Evolutionary conservation across 2,113 vertebrate species (phyloP).

Genomic region (Glaucomys volans): DNA sequence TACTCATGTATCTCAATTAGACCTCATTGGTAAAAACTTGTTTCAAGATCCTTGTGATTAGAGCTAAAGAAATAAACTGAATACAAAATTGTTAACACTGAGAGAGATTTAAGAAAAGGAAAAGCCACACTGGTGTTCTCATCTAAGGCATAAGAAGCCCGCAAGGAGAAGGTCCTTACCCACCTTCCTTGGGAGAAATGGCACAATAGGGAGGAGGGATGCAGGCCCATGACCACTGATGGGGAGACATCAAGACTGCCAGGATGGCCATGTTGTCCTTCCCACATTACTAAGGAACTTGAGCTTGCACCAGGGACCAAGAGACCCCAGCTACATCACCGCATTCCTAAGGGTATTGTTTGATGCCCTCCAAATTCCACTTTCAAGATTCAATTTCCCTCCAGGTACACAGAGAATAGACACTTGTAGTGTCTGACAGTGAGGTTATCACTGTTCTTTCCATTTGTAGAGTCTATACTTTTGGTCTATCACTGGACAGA

Average conservation of each 20-base stretch:
- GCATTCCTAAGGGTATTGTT: not conserved
- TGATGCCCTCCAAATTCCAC: not conserved
- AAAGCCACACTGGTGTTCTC: not conserved
- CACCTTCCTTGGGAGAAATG: not conserved
- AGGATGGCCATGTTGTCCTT: not conserved
- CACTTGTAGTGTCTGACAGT: not conserved
- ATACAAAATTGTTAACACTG: not conserved
- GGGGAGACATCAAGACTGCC: not conserved
- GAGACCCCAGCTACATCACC: not conserved
- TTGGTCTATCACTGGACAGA: not conserved
- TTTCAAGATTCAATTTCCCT: not conserved
- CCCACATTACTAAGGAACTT: not conserved
- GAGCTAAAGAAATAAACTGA: conserved; percentile 51
- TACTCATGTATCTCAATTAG: not conserved
- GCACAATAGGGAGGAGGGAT: not conserved
- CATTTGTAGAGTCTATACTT: not conserved
- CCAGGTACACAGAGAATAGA: not conserved
- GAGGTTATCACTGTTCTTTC: not conserved
- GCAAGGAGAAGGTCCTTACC: not conserved
- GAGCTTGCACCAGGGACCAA: not conserved
- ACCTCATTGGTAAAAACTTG: not conserved
- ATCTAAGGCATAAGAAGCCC: not conserved
- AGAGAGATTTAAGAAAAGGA: not conserved
- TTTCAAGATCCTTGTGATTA: not conserved
- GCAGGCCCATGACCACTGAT: not conserved